phyloP scores from a whole-genome alignment of 2,797 vertebrate genomes.

The Loriculus beryllinus region DNA sequence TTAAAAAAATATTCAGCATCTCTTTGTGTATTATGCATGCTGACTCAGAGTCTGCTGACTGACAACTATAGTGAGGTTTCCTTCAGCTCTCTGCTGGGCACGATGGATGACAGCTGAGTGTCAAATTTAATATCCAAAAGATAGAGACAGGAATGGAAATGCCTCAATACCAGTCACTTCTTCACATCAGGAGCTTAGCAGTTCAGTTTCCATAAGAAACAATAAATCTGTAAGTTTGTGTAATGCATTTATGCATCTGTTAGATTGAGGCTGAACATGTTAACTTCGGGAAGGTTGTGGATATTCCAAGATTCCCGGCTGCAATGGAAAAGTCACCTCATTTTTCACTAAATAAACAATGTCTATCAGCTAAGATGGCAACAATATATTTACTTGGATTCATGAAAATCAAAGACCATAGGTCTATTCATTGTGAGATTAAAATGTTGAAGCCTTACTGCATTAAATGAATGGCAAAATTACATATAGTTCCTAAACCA shows the following conservation, averaged over 20 bases:
- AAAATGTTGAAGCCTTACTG: background rate
- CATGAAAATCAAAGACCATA: background rate
- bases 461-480: background rate
- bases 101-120: background rate
- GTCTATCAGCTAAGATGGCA: background rate
- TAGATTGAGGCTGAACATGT: background rate
- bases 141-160: background rate
- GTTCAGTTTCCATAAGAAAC: background rate
- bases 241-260: background rate
- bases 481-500: background rate
- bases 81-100: background rate
- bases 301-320: background rate
- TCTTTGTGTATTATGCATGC: background rate
- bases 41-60: conserved; percentile 29
- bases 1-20: background rate
- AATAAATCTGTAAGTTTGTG: background rate
- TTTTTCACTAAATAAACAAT: background rate
- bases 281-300: background rate
- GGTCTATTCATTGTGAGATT: background rate
- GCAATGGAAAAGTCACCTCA: background rate
- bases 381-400: background rate
- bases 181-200: background rate
- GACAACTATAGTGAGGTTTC: background rate
- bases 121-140: conserved; percentile 18
- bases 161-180: background rate